Percentiles rank a stretch among this genome's conserved stretches.
These are phyloP conservation scores for Eumerus sabulonum DNA, from an alignment of 2,888 invertebrate genomes.

Conservation along the genomic window DNA sequence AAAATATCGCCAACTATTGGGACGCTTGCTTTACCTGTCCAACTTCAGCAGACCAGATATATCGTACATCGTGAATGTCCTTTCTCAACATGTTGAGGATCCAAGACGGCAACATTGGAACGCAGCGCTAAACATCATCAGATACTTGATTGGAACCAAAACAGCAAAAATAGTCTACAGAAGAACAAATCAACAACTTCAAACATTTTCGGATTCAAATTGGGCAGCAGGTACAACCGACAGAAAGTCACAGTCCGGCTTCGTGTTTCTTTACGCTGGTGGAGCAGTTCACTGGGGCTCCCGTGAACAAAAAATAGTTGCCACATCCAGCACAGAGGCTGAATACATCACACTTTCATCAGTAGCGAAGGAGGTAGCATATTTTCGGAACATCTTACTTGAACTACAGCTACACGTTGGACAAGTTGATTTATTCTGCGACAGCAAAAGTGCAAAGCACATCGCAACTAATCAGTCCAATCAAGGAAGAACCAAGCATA, in stretches of 20 bases:
- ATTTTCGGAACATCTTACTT: conserved; percentile 25
- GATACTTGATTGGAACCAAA: conserved; percentile 26
- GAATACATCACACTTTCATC: conserved; percentile 35
- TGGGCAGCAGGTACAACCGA: conserved; percentile 22
- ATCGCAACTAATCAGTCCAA: conserved; percentile 15
- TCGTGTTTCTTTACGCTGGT: conserved; percentile 16
- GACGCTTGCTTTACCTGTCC: conserved; percentile 27
- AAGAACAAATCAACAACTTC: conserved; percentile 10
- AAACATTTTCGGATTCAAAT: conserved; percentile 21
- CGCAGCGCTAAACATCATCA: conserved; percentile 10
- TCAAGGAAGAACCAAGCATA: too few species aligned
- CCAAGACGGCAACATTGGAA: conserved; percentile 34
- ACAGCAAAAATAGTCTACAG: conserved; percentile 6
- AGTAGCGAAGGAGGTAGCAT: conserved; percentile 30
- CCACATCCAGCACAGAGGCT: conserved; percentile 20
- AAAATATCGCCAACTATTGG: conserved; percentile 25
- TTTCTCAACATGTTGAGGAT: conserved; percentile 25
- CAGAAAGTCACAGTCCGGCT: conserved; percentile 21
- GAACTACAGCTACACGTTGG: conserved; percentile 23
- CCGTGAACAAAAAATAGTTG: conserved; percentile 14
- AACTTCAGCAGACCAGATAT: conserved; percentile 43
- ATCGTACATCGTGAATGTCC: conserved; percentile 23
- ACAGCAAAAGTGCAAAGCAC: conserved; percentile 28
- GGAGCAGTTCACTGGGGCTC: conserved; percentile 19
- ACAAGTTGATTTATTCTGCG: conserved; percentile 12